These are phyloP conservation scores for Pterocles gutturalis DNA, from an alignment of 2,113 vertebrate genomes.

Conservation along the genomic window DNA sequence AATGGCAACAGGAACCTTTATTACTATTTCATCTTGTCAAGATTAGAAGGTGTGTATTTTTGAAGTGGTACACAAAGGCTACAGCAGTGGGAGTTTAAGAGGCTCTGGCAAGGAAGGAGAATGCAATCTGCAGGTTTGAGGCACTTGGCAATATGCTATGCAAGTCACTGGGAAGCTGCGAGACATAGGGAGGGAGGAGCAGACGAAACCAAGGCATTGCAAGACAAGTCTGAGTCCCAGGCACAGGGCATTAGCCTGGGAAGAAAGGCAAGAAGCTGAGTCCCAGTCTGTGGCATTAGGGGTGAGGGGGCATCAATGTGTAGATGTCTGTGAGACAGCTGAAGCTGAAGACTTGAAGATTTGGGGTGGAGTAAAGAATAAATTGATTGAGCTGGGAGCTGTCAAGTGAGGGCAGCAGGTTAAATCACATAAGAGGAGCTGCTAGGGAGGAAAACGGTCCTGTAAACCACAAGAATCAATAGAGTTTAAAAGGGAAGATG, in stretches of 20 bases:
- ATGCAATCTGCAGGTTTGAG: background rate
- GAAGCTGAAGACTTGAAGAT: background rate
- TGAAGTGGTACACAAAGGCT: background rate
- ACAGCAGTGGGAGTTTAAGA: background rate
- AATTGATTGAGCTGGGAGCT: background rate
- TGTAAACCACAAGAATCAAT: background rate
- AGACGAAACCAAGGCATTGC: background rate
- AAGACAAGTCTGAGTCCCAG: background rate
- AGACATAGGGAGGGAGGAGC: background rate
- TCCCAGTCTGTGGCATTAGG: background rate
- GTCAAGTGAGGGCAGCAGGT: background rate
- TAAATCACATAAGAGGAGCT: background rate
- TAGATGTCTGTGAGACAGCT: background rate
- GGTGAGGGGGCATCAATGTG: background rate
- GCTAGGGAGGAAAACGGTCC: background rate
- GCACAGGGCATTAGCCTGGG: background rate
- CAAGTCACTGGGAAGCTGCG: background rate
- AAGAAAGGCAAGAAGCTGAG: background rate
- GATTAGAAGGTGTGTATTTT: background rate
- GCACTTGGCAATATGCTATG: background rate
- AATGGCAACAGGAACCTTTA: background rate
- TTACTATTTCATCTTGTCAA: background rate
- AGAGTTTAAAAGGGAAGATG: background rate
- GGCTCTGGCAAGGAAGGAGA: slow-evolving; percentile 25
- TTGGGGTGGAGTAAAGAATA: background rate